Base-by-base conservation (phyloP, 2,113 vertebrate species). In the zebrafish (Danio rerio) region DNA sequence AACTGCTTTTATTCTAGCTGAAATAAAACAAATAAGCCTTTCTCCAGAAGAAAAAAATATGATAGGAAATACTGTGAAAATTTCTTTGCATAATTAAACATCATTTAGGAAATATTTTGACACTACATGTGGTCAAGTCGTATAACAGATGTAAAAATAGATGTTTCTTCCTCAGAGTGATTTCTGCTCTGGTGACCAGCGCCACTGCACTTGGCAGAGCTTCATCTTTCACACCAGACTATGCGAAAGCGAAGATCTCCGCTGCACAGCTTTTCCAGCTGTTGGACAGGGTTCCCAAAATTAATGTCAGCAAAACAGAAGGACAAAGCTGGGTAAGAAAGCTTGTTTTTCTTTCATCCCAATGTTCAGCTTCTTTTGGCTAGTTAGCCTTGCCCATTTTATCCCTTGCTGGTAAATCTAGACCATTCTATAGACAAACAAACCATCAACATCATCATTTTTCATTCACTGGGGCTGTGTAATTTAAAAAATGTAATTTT, bases 191-290 rank as follows among this genome's bases (percentile, higher is more conserved):
- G 2, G 90, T 94, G 6, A 88, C 89, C 85, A 94, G 94, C 62
- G 94, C 92, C 9, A 92, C 90, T 0, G 91, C 94, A 6, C 84
- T 94, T 9, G 93, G 93, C 11, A 91, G 45, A 88, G 92, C 91
- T 11, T 93, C 93, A 4, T 92, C 93, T 45, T 94, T 93, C 78
- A 93, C 93, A 58, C 94, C 94, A 73, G 93, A 94, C 84, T 94
- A 94, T 8, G 92, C 91, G 70, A 94, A 95, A 89, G 93, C 94
- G 72, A 94, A 94, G 88, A 93, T 58, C 9, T 91, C 94, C 53
- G 94, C 94, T 20, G 88, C 90, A 43, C 90, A 93, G 59, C 69
- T 95, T 18, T 94, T 95, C 76, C 88, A 90, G 86, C 75, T 95
- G 4, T 50, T 95, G 78, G 93, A 95, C 90, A 85, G 92, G 81